A percentile compares a stretch with the other conserved stretches of the same genome.
Conservation (phyloP, 2,888 invertebrate genomes). For the Neria commutata region DNA sequence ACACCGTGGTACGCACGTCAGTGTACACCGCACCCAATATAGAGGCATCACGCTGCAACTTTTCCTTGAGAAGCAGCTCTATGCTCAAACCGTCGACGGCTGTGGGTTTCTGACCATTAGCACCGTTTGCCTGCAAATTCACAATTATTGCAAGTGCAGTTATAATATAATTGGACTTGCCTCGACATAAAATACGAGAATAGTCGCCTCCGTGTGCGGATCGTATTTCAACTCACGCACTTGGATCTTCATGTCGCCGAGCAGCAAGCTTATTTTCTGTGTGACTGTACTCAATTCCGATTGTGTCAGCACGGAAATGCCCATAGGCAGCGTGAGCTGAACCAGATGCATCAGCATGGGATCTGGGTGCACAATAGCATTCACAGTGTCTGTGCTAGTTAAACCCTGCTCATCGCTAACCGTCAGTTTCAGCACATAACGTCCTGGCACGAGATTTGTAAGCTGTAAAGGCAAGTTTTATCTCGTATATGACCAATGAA, state of each 20-base stretch:
- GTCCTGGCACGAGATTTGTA: constrained; percentile 83
- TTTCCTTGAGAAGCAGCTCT: constrained; percentile 71
- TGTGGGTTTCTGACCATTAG: constrained; percentile 51
- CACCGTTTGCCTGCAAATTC: constrained; percentile 17
- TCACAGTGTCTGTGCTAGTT: constrained; percentile 80
- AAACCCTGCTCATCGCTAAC: constrained; percentile 91
- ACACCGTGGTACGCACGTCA: constrained; percentile 81
- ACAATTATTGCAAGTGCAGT: not conserved
- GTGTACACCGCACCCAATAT: constrained; percentile 74
- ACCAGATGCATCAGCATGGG: constrained; percentile 76
- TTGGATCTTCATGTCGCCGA: constrained; percentile 73
- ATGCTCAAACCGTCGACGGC: constrained; percentile 69
- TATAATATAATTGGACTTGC: constrained; percentile 35
- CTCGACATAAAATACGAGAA: constrained; percentile 73
- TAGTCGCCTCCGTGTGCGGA: constrained; percentile 68
- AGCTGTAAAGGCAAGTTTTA: constrained; percentile 64
- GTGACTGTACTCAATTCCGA: constrained; percentile 71
- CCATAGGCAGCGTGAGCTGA: constrained; percentile 80
- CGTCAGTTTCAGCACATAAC: constrained; percentile 87
- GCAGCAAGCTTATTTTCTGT: constrained; percentile 78
- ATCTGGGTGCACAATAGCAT: constrained; percentile 81
- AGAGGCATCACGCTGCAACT: constrained; percentile 73
- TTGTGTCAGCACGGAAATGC: constrained; percentile 71
- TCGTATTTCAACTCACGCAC: constrained; percentile 67
- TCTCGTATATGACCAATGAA: not conserved